Base-by-base conservation (phyloP, 2,797 vertebrate genomes). In the Syngnathus rostellatus region DNA sequence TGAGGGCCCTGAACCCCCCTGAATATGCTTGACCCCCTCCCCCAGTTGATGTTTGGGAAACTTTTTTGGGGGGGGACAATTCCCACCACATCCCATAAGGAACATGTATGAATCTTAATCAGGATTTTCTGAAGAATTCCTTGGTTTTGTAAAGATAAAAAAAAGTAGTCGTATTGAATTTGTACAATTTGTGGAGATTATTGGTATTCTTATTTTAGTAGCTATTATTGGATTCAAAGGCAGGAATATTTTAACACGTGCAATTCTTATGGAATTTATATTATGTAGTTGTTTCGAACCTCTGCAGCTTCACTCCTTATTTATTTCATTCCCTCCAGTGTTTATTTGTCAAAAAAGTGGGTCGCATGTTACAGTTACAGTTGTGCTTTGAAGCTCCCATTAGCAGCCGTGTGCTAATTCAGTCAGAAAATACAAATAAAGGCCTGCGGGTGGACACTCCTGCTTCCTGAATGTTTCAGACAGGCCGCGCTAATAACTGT, bases 401-500 rank as follows among this genome's bases (percentile, higher is more conserved):
- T 61, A 21, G 38, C 19, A 40, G 38, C 19, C 38, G 4, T 41
- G 58, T 40, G 58, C 39, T 61, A 61, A 61, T 62, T 62, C 61
- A 31, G 61, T 48, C 62, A 12, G 62, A 17, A 76, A 74, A 74
- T 72, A 74, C 68, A 75, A 70, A 78, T 70, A 70, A 62, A 67
- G 74, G 75, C 72, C 62, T n/a, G 8, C 40, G 17, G 62, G 62
- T 31, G 31, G 75, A 41, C 39, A 17, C 10, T 23, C n/a, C 39
- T 14, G 39, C 39, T 40, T 16, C 11, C 59, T 41, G 59, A 58
- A 37, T 8, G 38, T 60, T 60, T n/a, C 8, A 39, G 58, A 60
- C 58, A 40, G 17, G 37, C 38, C 58, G 19, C 38, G 8, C 19
- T 10, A 19, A 61, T 61, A 61, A 61, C 17, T 61, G 55, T 31